Evolutionary conservation across 2,113 vertebrate species (phyloP).

Genomic region (Nestor notabilis): DNA sequence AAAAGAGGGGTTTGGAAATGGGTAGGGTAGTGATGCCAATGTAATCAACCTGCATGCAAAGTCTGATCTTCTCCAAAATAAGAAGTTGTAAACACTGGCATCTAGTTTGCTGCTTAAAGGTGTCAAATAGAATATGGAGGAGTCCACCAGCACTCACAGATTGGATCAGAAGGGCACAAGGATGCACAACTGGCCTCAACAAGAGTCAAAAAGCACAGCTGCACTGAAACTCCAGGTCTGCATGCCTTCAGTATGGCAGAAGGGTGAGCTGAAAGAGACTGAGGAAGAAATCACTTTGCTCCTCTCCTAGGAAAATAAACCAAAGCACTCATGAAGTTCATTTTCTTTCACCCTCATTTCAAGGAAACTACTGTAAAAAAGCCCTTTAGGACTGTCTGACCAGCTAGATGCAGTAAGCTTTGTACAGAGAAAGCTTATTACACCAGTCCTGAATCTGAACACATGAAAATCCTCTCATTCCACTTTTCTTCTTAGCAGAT

Average conservation of each 20-base stretch:
- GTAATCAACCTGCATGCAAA: background rate
- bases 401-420: background rate
- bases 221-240: background rate
- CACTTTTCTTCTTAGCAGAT: background rate
- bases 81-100: background rate
- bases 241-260: background rate
- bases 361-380: background rate
- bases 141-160: background rate
- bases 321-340: background rate
- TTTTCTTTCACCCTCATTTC: background rate
- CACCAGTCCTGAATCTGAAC: background rate
- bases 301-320: background rate
- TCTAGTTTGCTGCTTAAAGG: background rate
- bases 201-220: background rate
- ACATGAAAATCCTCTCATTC: background rate
- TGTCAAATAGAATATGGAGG: background rate
- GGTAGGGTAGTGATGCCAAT: background rate
- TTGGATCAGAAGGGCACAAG: background rate
- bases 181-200: background rate
- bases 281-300: background rate
- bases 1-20: background rate
- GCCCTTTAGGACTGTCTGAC: background rate
- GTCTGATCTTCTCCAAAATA: background rate
- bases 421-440: background rate
- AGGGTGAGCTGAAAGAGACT: background rate